Conservation (phyloP, 2,113 vertebrate genomes). For the Cololabis saira region DNA sequence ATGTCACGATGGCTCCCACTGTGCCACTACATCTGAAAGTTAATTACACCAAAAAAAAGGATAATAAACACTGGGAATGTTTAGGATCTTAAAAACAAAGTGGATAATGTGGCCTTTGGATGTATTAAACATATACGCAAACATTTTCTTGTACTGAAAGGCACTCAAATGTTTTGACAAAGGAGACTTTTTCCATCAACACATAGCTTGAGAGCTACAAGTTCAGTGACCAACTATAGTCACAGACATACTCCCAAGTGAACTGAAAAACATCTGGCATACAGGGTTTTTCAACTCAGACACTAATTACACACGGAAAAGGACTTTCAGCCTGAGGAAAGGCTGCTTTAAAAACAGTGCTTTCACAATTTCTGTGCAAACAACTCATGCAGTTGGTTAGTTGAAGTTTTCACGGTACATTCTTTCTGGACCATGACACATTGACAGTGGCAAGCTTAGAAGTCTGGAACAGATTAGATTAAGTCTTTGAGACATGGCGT, state of each 20-base stretch:
- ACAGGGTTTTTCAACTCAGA: background rate
- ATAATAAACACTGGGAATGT: background rate
- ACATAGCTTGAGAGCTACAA: slow-evolving; percentile 1
- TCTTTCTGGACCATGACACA: background rate
- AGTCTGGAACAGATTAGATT: slow-evolving; percentile 42
- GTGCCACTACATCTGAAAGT: slow-evolving; percentile 92
- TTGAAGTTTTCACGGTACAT: background rate
- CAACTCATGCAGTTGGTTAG: background rate
- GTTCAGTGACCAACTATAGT: slow-evolving; percentile 25
- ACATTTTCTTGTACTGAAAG: background rate
- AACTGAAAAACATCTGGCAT: slow-evolving; percentile 12
- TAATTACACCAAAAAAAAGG: slow-evolving; percentile 19
- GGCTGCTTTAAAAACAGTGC: background rate
- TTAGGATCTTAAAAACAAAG: background rate
- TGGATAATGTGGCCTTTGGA: no score
- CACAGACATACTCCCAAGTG: slow-evolving; percentile 1
- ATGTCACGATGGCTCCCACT: slow-evolving; percentile 93
- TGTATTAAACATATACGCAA: no score
- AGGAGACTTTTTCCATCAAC: background rate
- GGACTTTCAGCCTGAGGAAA: background rate
- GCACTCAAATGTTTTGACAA: background rate
- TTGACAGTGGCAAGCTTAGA: slow-evolving; percentile 20
- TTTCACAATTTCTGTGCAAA: background rate
- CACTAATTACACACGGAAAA: background rate
- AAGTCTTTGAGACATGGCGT: slow-evolving; percentile 17